phyloP scores from a whole-genome alignment of 2,797 vertebrate species.

The Falco cherrug region DNA sequence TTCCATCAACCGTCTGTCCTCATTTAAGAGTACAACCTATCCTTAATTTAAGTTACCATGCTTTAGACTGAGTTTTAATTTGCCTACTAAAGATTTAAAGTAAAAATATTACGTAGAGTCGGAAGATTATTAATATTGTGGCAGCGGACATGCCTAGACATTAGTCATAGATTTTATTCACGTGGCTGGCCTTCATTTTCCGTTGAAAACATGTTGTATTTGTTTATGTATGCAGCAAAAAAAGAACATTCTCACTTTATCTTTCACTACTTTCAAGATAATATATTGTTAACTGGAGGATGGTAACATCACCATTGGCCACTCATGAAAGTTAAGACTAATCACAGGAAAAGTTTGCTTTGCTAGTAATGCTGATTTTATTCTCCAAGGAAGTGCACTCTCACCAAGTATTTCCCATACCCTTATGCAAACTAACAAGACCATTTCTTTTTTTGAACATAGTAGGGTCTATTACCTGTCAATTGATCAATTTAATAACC shows the following conservation, averaged over 20 bases:
- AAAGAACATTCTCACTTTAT: not conserved
- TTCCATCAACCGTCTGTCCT: not conserved
- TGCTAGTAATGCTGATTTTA: not conserved
- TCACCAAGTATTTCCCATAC: not conserved
- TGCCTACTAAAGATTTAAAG: not conserved
- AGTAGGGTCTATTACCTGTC: no score
- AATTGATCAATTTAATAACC: not conserved
- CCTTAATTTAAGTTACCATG: not conserved
- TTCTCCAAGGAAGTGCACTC: not conserved
- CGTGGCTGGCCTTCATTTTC: not conserved
- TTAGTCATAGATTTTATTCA: not conserved
- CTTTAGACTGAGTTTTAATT: not conserved
- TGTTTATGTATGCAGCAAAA: not conserved
- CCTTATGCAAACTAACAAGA: not conserved
- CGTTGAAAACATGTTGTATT: not conserved
- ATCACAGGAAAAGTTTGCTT: not conserved
- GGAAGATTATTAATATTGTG: not conserved
- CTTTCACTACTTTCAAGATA: not conserved
- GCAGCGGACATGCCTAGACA: not conserved
- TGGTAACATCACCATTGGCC: not conserved
- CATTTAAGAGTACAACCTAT: not conserved
- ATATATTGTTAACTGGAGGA: not conserved
- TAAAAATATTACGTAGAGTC: not conserved
- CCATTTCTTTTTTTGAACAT: not conserved
- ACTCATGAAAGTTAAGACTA: not conserved